Base-by-base conservation (phyloP, 2,888 invertebrate species). In the Agrotis clavis region DNA sequence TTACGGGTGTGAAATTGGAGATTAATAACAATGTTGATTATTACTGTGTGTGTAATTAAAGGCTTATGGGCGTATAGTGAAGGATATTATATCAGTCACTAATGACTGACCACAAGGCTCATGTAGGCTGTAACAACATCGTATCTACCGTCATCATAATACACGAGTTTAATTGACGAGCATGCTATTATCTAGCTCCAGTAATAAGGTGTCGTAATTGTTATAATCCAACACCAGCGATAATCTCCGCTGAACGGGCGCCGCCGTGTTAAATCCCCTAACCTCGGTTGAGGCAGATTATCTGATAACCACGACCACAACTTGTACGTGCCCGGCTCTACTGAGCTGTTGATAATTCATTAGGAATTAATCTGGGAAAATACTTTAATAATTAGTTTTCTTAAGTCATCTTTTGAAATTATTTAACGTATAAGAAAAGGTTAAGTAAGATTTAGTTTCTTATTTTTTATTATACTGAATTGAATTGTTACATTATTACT, bases 171-270 rank as follows among this genome's bases (percentile, higher is more conserved):
- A 77, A 57, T 59, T 53, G 62, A 59, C 53, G 62, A 5, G 14
- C 13, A 14, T 16, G 19, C 19, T 47, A 70, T 64, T 56, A 64
- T 56, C 35, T 61, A 41, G 54, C 18, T 48, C 18, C 47, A 45
- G 48, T 60, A 60, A 54, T 74, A 75, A 53, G 25, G 48, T 48
- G 57, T 41, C 59, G 62, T 75, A 74, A 63, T 63, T 59, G 48
- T 68, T 63, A 50, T 60, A 60, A 54, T 69, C 63, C 45, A 19
- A 69, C 59, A 35, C 54, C 19, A 19, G n/a, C 30, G 14, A 18
- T 57, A 67, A 35, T 57, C 35, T 7, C 30, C 25, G 35, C 7
- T 50, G 54, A 74, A 45, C 21, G 30, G 45, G n/a, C 16, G 41
- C 30, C 45, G 45, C 50, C 14, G 45, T 13, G 53, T 54, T 48